Base-by-base conservation (phyloP, 2,888 invertebrate species). In the Sphaerophoria rueppellii region DNA sequence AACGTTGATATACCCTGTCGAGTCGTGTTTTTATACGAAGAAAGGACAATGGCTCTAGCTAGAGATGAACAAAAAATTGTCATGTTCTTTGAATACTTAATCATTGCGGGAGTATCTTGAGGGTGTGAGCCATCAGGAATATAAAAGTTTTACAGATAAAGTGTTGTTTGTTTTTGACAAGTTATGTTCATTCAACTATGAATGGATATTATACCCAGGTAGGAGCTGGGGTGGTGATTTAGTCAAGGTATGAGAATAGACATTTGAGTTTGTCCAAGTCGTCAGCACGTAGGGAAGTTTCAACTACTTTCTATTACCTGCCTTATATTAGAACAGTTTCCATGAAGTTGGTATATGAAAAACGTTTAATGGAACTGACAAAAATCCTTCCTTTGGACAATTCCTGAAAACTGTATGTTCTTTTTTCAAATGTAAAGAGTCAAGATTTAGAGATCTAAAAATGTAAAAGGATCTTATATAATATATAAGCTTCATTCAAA, bases 1-100 rank as follows among this genome's bases (percentile, higher is more conserved):
- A 11, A 6, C 43, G 6, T 48, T 12, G 46, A 48, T 34, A 40
- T 63, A 63, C 34, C 14, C 63, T 61, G 34, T 1, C 48, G 11
- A 11, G 16, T 3, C 16, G 24, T 24, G 34, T 34, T 63, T 63
- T 34, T 63, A 9, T 61, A 11, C 32, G 2, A 5, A 16, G 70
- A 60, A 80, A 73, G 73, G 85, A 73, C 73, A 80, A 73, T 85
- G 55, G 58, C 81, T 77, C 43, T 65, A 74, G 67, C 73, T 85
- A 81, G 81, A 76, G 69, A 9, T 46, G 80, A 61, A 65, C 4
- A 70, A 81, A 48, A 46, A 4, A 12, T 43, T 9, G 67, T 81
- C 48, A 70, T 63, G 65, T 76, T 43, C 70, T 61, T 77, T 85
- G 85, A 81, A 81, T 77, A 81, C 85, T 76, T 65, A 81, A 85